A percentile compares a stretch with the other conserved stretches of the same genome.
Evolutionary conservation across 1,140 invertebrate genomes (phyloP).

Genomic region (Rhagoletis zephyria): DNA sequence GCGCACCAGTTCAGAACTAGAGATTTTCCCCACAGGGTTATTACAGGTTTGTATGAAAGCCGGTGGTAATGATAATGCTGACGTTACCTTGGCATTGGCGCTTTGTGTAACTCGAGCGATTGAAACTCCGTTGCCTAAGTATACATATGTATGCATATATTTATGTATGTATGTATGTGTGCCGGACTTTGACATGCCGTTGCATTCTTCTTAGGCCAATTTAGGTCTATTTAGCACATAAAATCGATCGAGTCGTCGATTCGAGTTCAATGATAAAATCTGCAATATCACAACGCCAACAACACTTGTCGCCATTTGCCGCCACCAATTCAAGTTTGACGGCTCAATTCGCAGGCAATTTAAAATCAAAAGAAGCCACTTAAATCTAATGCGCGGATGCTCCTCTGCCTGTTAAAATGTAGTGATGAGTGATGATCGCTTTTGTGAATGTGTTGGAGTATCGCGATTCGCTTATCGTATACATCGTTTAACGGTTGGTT

Average conservation of each 20-base stretch:
- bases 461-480: neutral
- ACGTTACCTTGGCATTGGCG: slow-evolving; percentile 19
- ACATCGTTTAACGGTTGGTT: slow-evolving; percentile 26
- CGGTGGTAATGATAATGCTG: slow-evolving; percentile 16
- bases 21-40: neutral
- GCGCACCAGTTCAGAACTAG: no score
- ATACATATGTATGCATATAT: neutral
- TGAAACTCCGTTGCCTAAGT: neutral
- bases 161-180: neutral
- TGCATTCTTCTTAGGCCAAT: slow-evolving; percentile 36
- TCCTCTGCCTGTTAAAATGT: neutral
- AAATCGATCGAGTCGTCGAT: neutral
- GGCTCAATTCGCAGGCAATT: slow-evolving; percentile 8
- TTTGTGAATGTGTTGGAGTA: neutral
- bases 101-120: neutral
- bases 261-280: slow-evolving; percentile 20
- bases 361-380: neutral
- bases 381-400: neutral
- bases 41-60: slow-evolving; percentile 14
- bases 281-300: neutral
- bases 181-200: neutral
- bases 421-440: neutral
- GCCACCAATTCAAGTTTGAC: neutral
- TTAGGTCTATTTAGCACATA: slow-evolving; percentile 31
- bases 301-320: no score